A percentile compares a stretch with the other conserved stretches of the same genome.
These are phyloP conservation scores for Conus ventricosus DNA, from an alignment of 1,140 invertebrate species.

Conservation along the genomic window DNA sequence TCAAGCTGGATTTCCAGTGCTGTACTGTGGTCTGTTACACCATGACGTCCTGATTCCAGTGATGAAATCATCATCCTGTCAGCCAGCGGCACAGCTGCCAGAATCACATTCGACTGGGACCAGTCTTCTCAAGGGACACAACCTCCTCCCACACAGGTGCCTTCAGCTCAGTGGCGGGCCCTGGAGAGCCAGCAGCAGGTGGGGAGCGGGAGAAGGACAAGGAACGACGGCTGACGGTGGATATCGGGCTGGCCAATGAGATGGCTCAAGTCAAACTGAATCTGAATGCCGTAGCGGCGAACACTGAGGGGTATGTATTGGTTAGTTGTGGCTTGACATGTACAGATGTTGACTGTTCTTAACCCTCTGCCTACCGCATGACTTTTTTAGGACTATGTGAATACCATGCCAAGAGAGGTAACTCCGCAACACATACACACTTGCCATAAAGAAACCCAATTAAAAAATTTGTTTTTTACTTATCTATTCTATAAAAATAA, in stretches of 20 bases:
- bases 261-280: conserved; percentile 46
- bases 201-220: conserved; percentile 64
- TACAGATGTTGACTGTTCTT: background rate
- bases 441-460: too few relatives aligned
- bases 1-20: too few relatives aligned
- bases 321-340: background rate
- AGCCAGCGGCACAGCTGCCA: conserved; percentile 93
- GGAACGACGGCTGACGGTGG: conserved; percentile 65
- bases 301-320: conserved; percentile 33
- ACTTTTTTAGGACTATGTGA: too few relatives aligned
- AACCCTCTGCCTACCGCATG: too few relatives aligned
- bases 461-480: too few relatives aligned
- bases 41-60: conserved; percentile 66
- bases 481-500: too few relatives aligned
- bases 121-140: conserved; percentile 31
- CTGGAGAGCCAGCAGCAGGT: background rate
- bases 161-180: background rate
- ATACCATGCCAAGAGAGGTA: too few relatives aligned
- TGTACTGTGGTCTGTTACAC: too few relatives aligned
- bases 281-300: background rate
- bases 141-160: background rate
- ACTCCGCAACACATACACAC: too few relatives aligned
- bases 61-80: conserved; percentile 97
- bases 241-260: conserved; percentile 70
- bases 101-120: conserved; percentile 78